Conservation (phyloP, 2,797 vertebrate genomes). For the Lophius americanus region DNA sequence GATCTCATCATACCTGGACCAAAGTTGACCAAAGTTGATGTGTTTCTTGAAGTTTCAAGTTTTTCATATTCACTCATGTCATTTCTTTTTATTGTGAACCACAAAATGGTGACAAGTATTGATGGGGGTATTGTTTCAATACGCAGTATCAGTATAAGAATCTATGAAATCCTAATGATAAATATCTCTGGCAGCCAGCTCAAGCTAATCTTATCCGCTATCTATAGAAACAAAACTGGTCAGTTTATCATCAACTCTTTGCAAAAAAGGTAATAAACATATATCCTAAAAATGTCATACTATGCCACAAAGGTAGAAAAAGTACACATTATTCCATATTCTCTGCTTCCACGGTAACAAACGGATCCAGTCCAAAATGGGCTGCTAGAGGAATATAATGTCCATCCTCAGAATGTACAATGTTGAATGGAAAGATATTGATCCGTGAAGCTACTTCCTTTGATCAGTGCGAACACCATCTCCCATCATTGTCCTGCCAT, state of each 20-base stretch:
- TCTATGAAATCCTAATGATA: too few relatives aligned
- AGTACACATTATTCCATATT: neutral
- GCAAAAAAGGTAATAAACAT: slow-evolving; percentile 7
- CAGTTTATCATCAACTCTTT: too few relatives aligned
- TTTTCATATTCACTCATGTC: too few relatives aligned
- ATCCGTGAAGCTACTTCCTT: slow-evolving; percentile 26
- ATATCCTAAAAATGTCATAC: slow-evolving; percentile 3
- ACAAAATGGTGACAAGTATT: too few relatives aligned
- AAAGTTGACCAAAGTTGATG: too few relatives aligned
- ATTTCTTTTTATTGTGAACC: too few relatives aligned
- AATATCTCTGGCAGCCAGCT: too few relatives aligned
- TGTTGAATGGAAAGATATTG: slow-evolving; percentile 45
- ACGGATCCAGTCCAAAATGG: slow-evolving; percentile 12
- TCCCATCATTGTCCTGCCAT: slow-evolving; percentile 68
- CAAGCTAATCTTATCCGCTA: neutral
- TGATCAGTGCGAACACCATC: slow-evolving; percentile 50
- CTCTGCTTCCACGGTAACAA: neutral
- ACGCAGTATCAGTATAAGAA: too few relatives aligned
- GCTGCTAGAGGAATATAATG: slow-evolving; percentile 17
- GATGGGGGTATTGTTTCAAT: too few relatives aligned
- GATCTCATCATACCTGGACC: too few relatives aligned
- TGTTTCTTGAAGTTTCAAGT: too few relatives aligned
- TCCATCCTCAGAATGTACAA: slow-evolving; percentile 25
- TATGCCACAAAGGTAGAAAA: neutral
- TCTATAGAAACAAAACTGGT: too few relatives aligned